Evolutionary conservation across 1,140 invertebrate species (phyloP).

Genomic region (Drosophila rhopaloa): DNA sequence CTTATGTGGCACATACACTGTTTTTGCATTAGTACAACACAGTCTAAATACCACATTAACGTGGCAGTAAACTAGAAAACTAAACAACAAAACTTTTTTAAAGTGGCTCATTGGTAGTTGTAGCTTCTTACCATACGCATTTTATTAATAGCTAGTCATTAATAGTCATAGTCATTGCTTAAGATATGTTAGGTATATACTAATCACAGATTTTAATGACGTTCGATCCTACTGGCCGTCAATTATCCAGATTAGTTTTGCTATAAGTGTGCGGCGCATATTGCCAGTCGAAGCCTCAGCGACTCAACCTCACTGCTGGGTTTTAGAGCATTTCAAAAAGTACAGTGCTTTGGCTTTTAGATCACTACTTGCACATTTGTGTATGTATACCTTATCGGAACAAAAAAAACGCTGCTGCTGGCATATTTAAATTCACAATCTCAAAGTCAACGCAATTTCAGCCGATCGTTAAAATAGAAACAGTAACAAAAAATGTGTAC

Average conservation of each 20-base stretch:
- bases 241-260: conserved; percentile 15
- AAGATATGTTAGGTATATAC: too few species aligned
- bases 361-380: not conserved
- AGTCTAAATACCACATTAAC: not conserved
- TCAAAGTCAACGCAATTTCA: not conserved
- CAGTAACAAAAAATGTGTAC: too few species aligned
- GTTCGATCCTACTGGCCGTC: not conserved
- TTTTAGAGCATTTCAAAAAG: too few species aligned
- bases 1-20: too few species aligned
- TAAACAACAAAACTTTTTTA: too few species aligned
- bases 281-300: not conserved
- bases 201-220: not conserved
- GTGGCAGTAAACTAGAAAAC: not conserved
- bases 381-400: not conserved
- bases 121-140: too few species aligned
- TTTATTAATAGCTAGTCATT: too few species aligned
- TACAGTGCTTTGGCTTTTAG: too few species aligned
- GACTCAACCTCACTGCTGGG: too few species aligned
- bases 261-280: conserved; percentile 37
- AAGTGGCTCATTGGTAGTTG: too few species aligned
- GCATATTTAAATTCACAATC: not conserved
- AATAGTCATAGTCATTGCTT: too few species aligned
- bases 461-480: not conserved
- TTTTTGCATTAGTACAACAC: too few species aligned
- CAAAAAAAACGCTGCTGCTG: not conserved